Evolutionary conservation across 2,888 invertebrate species (phyloP).

Genomic region (Lobophora halterata): DNA sequence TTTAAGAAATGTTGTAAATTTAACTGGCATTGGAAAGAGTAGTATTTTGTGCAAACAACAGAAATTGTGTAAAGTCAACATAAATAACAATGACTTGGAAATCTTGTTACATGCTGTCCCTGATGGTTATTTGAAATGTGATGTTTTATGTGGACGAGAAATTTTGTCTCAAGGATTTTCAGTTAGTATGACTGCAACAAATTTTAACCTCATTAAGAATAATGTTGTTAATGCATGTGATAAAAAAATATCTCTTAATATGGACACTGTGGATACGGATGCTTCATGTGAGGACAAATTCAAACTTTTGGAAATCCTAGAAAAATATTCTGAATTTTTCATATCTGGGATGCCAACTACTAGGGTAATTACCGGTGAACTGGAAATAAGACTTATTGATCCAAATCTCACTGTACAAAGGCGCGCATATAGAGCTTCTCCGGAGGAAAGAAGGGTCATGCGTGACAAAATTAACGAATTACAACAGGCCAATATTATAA

Average conservation of each 20-base stretch:
- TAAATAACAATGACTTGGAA: no score
- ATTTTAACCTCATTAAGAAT: no score
- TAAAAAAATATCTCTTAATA: no score
- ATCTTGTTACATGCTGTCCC: not conserved
- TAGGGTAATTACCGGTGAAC: not conserved
- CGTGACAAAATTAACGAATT: not conserved
- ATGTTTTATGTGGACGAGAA: not conserved
- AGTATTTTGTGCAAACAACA: no score
- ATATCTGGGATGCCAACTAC: not conserved
- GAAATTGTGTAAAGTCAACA: no score
- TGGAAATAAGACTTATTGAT: not conserved
- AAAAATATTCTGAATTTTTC: not conserved
- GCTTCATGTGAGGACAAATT: not conserved
- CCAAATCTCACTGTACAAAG: not conserved
- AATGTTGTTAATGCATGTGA: no score
- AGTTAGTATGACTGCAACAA: not conserved
- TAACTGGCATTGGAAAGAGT: no score
- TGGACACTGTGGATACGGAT: not conserved
- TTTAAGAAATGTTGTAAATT: no score
- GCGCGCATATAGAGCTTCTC: not conserved
- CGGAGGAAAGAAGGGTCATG: not conserved
- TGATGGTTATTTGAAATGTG: not conserved
- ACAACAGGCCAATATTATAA: not conserved
- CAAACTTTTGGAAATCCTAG: not conserved
- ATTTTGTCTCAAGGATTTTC: not conserved